These are phyloP conservation scores for Eretmochelys imbricata DNA, from an alignment of 2,113 vertebrate genomes.

Conservation along the genomic window DNA sequence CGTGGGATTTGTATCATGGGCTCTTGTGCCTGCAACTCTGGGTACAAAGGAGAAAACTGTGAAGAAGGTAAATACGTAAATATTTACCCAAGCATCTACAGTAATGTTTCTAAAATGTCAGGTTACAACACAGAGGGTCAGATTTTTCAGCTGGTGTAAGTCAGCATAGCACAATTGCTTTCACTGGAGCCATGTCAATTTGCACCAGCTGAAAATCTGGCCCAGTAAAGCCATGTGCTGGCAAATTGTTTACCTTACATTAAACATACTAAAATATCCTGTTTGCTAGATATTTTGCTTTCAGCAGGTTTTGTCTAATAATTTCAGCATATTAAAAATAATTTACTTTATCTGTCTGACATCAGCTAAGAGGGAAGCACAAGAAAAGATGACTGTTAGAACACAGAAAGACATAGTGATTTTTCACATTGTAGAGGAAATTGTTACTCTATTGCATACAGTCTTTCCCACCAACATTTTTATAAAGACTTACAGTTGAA, in stretches of 20 bases:
- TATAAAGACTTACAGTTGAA: slow-evolving; percentile 35
- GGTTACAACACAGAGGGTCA: not conserved
- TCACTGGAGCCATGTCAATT: rapidly evolving
- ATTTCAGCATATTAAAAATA: not conserved
- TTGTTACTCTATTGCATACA: slow-evolving; percentile 71
- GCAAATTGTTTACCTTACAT: not conserved
- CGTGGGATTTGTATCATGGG: slow-evolving; percentile 95
- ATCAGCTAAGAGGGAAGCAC: not conserved
- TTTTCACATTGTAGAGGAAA: slow-evolving; percentile 75
- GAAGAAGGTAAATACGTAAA: slow-evolving; percentile 89
- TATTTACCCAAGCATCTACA: slow-evolving; percentile 25
- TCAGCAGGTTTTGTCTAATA: not conserved
- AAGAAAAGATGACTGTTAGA: not conserved
- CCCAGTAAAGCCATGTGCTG: not conserved
- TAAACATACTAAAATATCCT: not conserved
- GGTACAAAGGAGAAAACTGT: slow-evolving; percentile 94
- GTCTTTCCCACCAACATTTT: slow-evolving; percentile 54
- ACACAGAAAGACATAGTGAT: slow-evolving; percentile 58
- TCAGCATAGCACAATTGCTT: not conserved
- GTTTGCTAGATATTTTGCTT: not conserved
- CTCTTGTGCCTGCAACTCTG: slow-evolving; percentile 92
- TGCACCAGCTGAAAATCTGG: not conserved
- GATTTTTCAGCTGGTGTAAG: not conserved
- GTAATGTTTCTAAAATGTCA: not conserved
- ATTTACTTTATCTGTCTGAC: not conserved